A percentile compares a stretch with the other conserved stretches of the same genome.
Conservation (phyloP, 2,113 vertebrate species). For the Zingel zingel region DNA sequence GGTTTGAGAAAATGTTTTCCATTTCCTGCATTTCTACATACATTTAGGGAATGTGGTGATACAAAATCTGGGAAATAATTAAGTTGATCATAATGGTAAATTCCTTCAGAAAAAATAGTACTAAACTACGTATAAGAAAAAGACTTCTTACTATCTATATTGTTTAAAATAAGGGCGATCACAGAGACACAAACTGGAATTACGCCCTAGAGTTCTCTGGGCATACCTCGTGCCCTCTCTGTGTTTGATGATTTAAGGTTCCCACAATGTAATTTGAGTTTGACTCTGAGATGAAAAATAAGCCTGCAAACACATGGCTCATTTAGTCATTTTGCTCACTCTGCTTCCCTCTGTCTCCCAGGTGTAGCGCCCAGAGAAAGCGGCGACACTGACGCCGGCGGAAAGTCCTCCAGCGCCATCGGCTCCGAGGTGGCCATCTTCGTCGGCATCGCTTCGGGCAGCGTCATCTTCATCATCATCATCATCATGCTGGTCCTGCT, state of each 20-base stretch:
- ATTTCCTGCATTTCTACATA: no score
- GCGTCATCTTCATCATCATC: conserved; percentile 98
- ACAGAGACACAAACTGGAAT: no score
- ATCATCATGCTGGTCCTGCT: conserved; percentile 98
- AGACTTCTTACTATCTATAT: no score
- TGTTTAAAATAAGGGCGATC: no score
- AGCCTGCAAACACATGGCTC: background rate
- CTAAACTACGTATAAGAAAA: no score
- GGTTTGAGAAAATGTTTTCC: no score
- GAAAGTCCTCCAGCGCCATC: conserved; percentile 90
- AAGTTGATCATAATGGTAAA: no score
- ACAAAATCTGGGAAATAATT: no score
- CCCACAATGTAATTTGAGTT: background rate
- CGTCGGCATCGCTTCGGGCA: conserved; percentile 95
- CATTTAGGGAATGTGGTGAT: no score
- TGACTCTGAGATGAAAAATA: background rate
- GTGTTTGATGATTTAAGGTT: background rate
- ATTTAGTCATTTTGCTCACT: background rate
- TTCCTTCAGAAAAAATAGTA: no score
- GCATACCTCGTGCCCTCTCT: background rate
- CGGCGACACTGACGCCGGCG: conserved; percentile 80
- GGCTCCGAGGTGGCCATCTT: conserved; percentile 98
- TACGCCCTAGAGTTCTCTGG: no score
- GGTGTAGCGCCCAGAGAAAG: conserved; percentile 70
- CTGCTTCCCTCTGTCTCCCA: conserved; percentile 24